Base-by-base conservation (phyloP, 2,888 invertebrate genomes). In the Agonopterix alstromeriana region DNA sequence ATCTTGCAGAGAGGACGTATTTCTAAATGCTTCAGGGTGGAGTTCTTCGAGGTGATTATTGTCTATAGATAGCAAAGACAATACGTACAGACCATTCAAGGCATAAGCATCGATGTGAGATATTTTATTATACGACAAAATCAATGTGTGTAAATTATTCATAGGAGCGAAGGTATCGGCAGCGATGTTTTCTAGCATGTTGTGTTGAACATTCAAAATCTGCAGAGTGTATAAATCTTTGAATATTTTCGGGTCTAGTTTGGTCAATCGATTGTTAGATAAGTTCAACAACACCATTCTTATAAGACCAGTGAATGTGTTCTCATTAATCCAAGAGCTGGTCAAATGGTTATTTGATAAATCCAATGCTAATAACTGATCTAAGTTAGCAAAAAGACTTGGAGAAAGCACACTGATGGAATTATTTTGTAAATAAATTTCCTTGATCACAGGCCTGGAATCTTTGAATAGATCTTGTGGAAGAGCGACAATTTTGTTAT, bases 361-460 rank as follows among this genome's bases (percentile, higher is more conserved):
- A 83, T 97, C 97, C 57, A 97, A 83, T 1, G 94, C 93, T 61
- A 94, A 90, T 59, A 98, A 87, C 70, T 94, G 95, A 63, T 94
- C 94, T 60, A 97, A 89, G 76, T 95, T 94, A n/a, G 94, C 92
- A 72, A 98, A 95, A 48, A 97, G 90, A 58, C 94, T 94, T 0
- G 96, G 95, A 58, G 96, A 94, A 58, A 97, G 90, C 43, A 94
- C 94, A 74, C 94, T 94, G 63, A 98, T 94, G 14, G 96, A 95
- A 90, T 97, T 97, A 83, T 97, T 97, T 81, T 96, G 95, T 73
- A 97, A 86, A 82, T 96, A 94, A 69, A 97, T 93, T 84, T 97
- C 97, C 83, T 94, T 95, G 63, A 97, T 93, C 53, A 93, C 92
- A 56, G 92, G 92, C 47, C 92, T 90, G 66, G 93, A 92, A 81